Base-by-base conservation (phyloP, 2,797 vertebrate genomes). In the Propithecus perrieri region DNA sequence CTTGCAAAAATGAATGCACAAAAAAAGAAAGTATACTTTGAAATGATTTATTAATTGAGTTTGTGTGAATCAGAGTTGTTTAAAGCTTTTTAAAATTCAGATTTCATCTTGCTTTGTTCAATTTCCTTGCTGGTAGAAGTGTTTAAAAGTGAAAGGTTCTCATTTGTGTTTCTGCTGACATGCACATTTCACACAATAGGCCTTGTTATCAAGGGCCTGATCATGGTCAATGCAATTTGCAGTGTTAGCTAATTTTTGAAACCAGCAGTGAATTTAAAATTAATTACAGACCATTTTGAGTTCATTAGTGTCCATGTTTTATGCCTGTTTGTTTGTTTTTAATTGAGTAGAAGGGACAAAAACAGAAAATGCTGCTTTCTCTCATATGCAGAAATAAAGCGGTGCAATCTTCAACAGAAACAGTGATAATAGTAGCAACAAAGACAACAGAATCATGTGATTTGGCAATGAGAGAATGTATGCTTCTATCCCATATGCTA, bases 231-330 rank as follows among this genome's bases (percentile, higher is more conserved):
- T 79, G 89, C 97, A 95, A 98, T 97, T 96, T 98, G 94, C 98
- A 96, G 87, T 14, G 74, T 95, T 98, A 97, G 96, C 93, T 96
- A 97, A 98, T 98, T 98, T 87, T 92, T 97, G 59, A 95, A 97
- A 92, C 65, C 94, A 63, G 46, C 76, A 86, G 86, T 96, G 96
- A 96, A 93, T 98, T 98, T 11, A 35, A 97, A 96, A 98, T 98
- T 97, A 97, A 69, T 98, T 98, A 95, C 94, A 96, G 88, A 96
- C 96, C 93, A 95, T 94, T 97, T 97, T 85, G 88, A 95, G 92
- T 96, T 95, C 85, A 89, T 97, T 98, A 81, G 12, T 38, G 50
- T 96, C 95, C 87, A 71, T 61, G 59, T 96, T 93, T 96, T 97
- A 89, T 97, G 71, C 96, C 84, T 83, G 81, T 85, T 96, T 96